These are phyloP conservation scores for Ctenoplectra terminalis DNA, from an alignment of 1,140 invertebrate species.

Conservation along the genomic window DNA sequence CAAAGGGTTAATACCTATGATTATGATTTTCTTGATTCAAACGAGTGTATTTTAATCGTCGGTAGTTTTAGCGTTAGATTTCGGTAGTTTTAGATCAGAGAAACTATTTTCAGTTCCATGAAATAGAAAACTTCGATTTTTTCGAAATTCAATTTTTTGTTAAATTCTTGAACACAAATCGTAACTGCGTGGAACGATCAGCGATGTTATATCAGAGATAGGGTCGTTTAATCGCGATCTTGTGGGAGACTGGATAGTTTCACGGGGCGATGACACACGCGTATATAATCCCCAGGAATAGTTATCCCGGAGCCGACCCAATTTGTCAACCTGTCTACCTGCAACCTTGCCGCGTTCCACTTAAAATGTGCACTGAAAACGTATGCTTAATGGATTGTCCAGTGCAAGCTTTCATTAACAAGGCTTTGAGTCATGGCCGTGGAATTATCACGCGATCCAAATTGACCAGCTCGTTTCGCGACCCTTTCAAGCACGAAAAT, in stretches of 20 bases:
- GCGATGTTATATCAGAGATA: no score
- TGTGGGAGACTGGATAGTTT: neutral
- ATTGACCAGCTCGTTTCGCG: neutral
- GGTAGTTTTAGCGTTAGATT: no score
- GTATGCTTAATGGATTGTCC: slow-evolving; percentile 33
- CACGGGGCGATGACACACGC: slow-evolving; percentile 3
- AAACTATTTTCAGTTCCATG: no score
- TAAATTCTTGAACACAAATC: no score
- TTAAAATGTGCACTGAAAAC: slow-evolving; percentile 46
- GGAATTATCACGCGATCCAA: neutral
- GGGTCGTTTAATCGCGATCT: no score
- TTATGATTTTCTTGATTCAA: no score
- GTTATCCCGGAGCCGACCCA: slow-evolving; percentile 33
- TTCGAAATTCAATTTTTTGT: no score
- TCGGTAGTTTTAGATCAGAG: no score
- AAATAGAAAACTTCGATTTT: no score
- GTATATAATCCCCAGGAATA: slow-evolving; percentile 59
- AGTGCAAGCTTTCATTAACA: slow-evolving; percentile 5
- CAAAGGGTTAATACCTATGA: no score
- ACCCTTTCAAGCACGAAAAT: neutral
- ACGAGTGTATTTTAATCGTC: no score
- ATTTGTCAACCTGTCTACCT: slow-evolving; percentile 37
- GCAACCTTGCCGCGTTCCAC: slow-evolving; percentile 32
- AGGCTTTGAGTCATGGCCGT: neutral
- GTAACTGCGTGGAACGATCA: no score